Percentiles rank a stretch among this genome's conserved stretches.
Conservation (phyloP, 2,888 invertebrate genomes). For the Apamea epomidion region DNA sequence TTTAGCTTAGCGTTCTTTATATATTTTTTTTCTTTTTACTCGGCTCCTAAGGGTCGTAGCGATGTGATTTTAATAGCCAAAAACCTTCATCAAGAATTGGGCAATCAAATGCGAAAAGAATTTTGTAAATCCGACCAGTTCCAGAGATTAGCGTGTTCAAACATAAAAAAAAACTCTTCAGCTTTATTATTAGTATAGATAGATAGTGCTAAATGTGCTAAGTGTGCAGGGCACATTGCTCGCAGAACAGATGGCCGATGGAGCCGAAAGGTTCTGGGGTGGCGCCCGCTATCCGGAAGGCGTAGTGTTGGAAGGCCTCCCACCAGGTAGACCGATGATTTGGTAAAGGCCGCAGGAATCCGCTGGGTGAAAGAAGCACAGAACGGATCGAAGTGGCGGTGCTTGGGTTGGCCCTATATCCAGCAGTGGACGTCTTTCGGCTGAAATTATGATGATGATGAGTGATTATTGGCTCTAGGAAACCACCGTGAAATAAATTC, state of each 20-base stretch:
- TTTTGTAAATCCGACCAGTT: too few relatives aligned
- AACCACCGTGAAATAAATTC: background rate
- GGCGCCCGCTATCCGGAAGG: background rate
- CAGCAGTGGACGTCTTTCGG: background rate
- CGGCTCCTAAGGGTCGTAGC: too few relatives aligned
- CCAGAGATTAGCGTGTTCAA: too few relatives aligned
- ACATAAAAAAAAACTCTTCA: background rate
- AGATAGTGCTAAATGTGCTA: background rate
- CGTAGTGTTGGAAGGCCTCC: background rate
- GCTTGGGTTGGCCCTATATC: background rate
- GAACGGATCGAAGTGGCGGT: background rate
- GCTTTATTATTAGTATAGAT: background rate
- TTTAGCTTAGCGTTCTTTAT: too few relatives aligned
- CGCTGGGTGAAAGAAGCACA: background rate
- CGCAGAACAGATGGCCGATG: background rate
- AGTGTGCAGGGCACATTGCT: background rate
- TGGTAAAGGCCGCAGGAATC: background rate
- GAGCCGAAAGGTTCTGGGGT: background rate
- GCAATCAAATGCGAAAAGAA: too few relatives aligned
- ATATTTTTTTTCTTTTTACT: too few relatives aligned
- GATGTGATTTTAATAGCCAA: too few relatives aligned
- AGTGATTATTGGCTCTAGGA: background rate
- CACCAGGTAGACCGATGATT: background rate
- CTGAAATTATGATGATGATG: background rate
- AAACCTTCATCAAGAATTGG: too few relatives aligned